These are phyloP conservation scores for Chymomyza fuscimana DNA, from an alignment of 2,888 invertebrate genomes.

Conservation along the genomic window DNA sequence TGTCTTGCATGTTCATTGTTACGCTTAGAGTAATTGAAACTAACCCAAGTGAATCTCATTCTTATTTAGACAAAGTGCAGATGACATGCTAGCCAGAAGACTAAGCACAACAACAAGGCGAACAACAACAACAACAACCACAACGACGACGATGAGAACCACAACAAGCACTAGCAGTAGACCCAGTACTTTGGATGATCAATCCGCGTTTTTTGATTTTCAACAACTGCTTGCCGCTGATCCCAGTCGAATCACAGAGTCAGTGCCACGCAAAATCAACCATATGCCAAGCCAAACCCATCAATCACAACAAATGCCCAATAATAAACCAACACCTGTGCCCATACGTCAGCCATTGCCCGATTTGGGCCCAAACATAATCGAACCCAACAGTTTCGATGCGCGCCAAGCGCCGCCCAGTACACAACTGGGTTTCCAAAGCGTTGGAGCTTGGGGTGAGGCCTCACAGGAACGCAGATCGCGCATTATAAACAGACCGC, in stretches of 20 bases:
- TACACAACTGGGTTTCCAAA: conserved; percentile 14
- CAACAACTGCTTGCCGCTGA: conserved; percentile 17
- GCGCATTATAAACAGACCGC: background rate
- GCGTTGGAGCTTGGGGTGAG: conserved; percentile 20
- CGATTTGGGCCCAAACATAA: background rate
- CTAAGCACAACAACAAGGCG: conserved; percentile 25
- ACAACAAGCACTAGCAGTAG: background rate
- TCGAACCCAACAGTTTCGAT: background rate
- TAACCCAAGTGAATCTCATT: background rate
- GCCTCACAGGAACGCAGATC: background rate
- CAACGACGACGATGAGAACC: background rate
- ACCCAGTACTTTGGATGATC: conserved; percentile 14
- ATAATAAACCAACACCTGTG: background rate
- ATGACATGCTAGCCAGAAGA: conserved; percentile 22
- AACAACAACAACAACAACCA: conserved; percentile 2
- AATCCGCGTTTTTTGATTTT: conserved; percentile 35
- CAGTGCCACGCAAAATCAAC: conserved; percentile 21
- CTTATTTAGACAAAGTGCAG: background rate
- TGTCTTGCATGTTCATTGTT: conserved; percentile 34
- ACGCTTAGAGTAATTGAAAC: background rate
- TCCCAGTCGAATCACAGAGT: conserved; percentile 31
- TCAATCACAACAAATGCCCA: conserved; percentile 31
- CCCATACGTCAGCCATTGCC: background rate
- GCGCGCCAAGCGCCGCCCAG: background rate
- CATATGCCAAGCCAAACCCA: conserved; percentile 6